Conservation (phyloP, 2,113 vertebrate genomes). For the Chionomys nivalis region DNA sequence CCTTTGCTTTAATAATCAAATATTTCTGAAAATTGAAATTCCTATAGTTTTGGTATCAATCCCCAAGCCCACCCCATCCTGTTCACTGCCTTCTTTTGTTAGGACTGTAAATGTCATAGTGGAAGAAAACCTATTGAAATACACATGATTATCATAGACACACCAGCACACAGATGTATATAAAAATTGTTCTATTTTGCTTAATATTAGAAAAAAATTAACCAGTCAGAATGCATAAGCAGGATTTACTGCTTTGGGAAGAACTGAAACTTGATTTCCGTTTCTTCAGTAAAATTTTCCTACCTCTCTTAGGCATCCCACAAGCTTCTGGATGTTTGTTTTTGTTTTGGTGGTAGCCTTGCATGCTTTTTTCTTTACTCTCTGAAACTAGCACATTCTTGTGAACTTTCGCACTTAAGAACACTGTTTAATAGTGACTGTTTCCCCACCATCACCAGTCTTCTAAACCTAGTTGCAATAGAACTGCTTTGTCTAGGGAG, state of each 20-base stretch:
- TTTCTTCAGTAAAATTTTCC: neutral
- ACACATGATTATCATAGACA: neutral
- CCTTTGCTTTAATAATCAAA: neutral
- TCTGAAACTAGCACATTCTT: neutral
- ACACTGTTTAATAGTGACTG: neutral
- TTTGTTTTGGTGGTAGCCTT: too few species aligned
- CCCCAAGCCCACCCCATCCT: neutral
- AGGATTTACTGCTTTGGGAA: conserved; percentile 4
- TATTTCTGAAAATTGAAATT: conserved; percentile 3
- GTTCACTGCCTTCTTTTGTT: neutral
- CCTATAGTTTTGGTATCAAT: neutral
- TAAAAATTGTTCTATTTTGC: neutral
- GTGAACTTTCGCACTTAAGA: neutral
- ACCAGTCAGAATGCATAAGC: neutral
- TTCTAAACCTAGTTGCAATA: neutral
- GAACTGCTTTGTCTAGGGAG: neutral
- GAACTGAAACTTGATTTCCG: neutral
- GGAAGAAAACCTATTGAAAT: neutral
- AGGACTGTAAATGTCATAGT: neutral
- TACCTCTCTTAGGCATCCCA: neutral
- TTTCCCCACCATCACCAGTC: neutral
- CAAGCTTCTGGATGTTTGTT: neutral
- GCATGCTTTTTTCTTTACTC: neutral
- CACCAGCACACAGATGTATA: neutral
- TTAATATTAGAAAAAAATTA: neutral